Evolutionary conservation across 2,797 vertebrate genomes (phyloP).

Genomic region (Hephaestus fuliginosus): DNA sequence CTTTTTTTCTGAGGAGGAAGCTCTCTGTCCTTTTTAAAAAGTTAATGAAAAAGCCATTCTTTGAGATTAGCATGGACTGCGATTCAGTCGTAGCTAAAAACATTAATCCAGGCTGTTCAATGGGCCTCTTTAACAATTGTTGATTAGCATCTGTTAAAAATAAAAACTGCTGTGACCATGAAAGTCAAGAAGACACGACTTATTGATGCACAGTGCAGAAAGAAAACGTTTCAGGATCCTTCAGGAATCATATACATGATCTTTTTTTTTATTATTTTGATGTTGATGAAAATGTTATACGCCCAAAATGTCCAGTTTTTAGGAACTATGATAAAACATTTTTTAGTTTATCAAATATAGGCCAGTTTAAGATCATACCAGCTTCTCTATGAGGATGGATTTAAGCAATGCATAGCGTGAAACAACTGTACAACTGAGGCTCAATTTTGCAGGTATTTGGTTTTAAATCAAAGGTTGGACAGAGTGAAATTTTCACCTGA

Average conservation of each 20-base stretch:
- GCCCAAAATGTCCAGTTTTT: neutral
- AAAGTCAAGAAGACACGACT: neutral
- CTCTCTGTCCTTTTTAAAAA: conserved; percentile 1
- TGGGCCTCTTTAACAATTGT: neutral
- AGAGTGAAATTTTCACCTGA: neutral
- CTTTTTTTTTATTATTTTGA: neutral
- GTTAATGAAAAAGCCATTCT: neutral
- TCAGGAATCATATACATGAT: neutral
- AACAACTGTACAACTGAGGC: neutral
- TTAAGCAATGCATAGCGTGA: too few species aligned
- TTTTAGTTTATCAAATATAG: too few species aligned
- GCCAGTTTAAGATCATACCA: neutral
- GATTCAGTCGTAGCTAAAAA: neutral
- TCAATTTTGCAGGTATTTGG: neutral
- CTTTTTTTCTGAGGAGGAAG: neutral
- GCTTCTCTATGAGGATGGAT: neutral
- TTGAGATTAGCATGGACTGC: neutral
- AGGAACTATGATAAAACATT: too few species aligned
- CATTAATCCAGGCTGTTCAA: neutral
- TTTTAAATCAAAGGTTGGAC: neutral
- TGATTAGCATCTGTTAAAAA: neutral
- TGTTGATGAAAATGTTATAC: neutral
- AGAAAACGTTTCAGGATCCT: neutral
- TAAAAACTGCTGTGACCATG: neutral
- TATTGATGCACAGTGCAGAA: neutral